A percentile compares a stretch with the other conserved stretches of the same genome.
These are phyloP conservation scores for Eleginops maclovinus DNA, from an alignment of 2,113 vertebrate species.

Conservation along the genomic window DNA sequence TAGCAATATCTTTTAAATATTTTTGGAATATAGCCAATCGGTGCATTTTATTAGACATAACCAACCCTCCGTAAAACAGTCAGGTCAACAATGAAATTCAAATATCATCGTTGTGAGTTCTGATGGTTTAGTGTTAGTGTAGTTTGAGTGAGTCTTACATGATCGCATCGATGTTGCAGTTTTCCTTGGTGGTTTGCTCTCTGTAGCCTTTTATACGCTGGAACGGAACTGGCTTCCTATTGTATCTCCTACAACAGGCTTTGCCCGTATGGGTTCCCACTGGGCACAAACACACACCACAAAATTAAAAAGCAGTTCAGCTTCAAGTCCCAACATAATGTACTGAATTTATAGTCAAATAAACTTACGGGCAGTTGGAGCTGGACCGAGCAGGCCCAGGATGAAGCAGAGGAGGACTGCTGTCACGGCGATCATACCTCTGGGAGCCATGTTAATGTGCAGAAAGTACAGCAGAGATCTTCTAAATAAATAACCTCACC, in stretches of 20 bases:
- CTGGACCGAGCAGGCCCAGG: constrained; percentile 47
- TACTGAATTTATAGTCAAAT: not conserved
- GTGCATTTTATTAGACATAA: not conserved
- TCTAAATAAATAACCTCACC: not conserved
- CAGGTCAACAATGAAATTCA: not conserved
- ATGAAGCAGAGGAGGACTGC: constrained; percentile 51
- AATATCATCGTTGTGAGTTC: not conserved
- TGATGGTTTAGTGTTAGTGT: not conserved
- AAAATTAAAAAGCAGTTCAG: not conserved
- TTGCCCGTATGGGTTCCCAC: constrained; percentile 46
- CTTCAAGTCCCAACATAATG: not conserved
- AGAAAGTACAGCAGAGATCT: not conserved
- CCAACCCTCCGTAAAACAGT: not conserved
- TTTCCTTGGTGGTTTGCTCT: constrained; percentile 67
- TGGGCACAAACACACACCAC: constrained; percentile 20
- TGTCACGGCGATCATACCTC: constrained; percentile 21
- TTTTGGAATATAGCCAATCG: constrained; percentile 1
- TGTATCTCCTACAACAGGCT: constrained; percentile 78
- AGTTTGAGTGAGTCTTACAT: constrained; percentile 76
- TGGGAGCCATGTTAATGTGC: constrained; percentile 65
- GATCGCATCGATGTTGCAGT: constrained; percentile 81
- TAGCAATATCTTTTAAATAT: not conserved
- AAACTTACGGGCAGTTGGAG: constrained; percentile 71
- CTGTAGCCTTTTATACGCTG: constrained; percentile 70
- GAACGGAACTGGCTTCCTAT: constrained; percentile 55